These are phyloP conservation scores for Heliocidaris erythrogramma DNA, from an alignment of 35 echinoderm and acorn worm species.

Conservation along the genomic window DNA sequence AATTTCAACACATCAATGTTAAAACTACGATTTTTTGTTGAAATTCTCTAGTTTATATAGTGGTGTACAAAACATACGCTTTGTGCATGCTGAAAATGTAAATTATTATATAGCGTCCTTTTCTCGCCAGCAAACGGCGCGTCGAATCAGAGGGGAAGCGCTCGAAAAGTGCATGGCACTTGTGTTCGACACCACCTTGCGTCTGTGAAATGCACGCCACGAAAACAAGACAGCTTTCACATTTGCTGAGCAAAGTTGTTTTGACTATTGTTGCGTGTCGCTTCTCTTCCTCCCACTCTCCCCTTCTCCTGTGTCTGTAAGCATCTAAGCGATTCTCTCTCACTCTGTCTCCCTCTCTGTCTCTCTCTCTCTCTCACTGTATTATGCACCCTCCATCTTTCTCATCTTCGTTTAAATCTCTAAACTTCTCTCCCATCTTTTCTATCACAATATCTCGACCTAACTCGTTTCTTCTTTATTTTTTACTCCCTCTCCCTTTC, in stretches of 20 bases:
- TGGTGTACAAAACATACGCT: too few relatives aligned
- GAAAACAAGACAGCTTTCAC: conserved; percentile 26
- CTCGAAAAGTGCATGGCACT: conserved; percentile 22
- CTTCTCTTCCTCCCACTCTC: neutral
- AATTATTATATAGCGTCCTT: neutral
- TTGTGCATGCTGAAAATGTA: too few relatives aligned
- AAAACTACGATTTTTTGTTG: too few relatives aligned
- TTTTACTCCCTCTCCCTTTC: neutral
- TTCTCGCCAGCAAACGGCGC: neutral
- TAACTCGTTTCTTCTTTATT: neutral
- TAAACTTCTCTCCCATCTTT: too few relatives aligned
- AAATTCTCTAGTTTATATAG: too few relatives aligned
- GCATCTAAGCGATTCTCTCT: too few relatives aligned
- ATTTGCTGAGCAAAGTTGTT: conserved; percentile 40
- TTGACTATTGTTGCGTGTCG: conserved; percentile 15
- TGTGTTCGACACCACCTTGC: conserved; percentile 13
- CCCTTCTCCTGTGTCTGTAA: neutral
- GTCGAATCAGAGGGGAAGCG: neutral
- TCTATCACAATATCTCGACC: too few relatives aligned
- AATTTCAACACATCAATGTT: too few relatives aligned
- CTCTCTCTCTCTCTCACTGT: too few relatives aligned
- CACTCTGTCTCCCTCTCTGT: too few relatives aligned
- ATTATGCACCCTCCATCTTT: too few relatives aligned
- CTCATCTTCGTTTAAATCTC: too few relatives aligned
- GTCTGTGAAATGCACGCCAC: conserved; percentile 11